Conservation (phyloP, 2,888 invertebrate species). For the Tineola bisselliella region DNA sequence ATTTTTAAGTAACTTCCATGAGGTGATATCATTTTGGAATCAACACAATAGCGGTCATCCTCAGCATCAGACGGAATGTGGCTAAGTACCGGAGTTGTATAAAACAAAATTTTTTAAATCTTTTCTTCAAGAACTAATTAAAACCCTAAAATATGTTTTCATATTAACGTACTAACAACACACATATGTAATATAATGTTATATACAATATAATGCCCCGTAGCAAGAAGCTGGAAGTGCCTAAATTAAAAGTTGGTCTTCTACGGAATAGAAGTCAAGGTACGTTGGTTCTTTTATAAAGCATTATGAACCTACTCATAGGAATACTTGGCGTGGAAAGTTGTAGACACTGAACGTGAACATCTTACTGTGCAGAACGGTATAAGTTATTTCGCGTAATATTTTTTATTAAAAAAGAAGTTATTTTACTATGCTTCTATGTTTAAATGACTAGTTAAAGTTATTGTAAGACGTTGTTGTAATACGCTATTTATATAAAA, state of each 20-base stretch:
- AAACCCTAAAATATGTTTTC: too few relatives aligned
- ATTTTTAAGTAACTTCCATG: too few relatives aligned
- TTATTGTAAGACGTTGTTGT: too few relatives aligned
- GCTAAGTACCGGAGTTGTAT: too few relatives aligned
- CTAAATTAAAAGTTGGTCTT: conserved; percentile 6
- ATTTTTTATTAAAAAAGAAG: background rate
- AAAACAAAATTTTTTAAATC: too few relatives aligned
- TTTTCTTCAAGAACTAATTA: too few relatives aligned
- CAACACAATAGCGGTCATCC: too few relatives aligned
- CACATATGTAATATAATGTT: background rate
- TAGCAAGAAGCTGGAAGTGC: conserved; percentile 1
- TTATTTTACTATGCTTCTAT: too few relatives aligned
- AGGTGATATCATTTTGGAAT: too few relatives aligned
- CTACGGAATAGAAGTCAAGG: conserved; percentile 5
- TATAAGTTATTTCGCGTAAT: background rate
- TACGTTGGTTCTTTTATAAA: conserved; percentile 2
- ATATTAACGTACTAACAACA: background rate
- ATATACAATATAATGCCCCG: background rate
- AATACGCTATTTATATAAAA: too few relatives aligned
- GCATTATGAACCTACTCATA: background rate
- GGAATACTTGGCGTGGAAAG: background rate
- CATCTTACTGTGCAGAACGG: background rate
- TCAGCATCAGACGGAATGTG: too few relatives aligned
- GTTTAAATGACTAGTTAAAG: too few relatives aligned
- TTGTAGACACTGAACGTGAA: background rate